Conservation (phyloP, 2,888 invertebrate species). For the Scaptomyza flava region DNA sequence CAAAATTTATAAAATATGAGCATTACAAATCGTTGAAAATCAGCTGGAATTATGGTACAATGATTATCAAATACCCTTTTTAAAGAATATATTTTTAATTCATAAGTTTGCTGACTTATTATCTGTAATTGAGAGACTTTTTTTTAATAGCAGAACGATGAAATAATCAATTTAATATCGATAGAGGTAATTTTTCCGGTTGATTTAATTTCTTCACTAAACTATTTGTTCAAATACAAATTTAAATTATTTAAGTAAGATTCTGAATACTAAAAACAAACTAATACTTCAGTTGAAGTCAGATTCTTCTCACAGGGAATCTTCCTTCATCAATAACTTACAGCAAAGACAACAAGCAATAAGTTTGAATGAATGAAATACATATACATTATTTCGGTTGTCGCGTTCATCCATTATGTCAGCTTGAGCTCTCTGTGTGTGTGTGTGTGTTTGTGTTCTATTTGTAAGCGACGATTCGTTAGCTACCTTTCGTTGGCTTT, state of each 20-base stretch:
- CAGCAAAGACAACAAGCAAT: not conserved
- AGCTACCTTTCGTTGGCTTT: not conserved
- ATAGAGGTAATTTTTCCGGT: too few relatives aligned
- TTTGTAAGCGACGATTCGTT: slow-evolving; percentile 24
- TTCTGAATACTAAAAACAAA: too few relatives aligned
- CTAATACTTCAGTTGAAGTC: too few relatives aligned
- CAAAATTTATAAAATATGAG: not conserved
- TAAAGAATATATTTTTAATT: too few relatives aligned
- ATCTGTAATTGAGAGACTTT: too few relatives aligned
- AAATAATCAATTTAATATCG: too few relatives aligned
- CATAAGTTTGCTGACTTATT: too few relatives aligned
- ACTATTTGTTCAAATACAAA: too few relatives aligned
- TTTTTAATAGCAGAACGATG: too few relatives aligned
- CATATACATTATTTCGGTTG: slow-evolving; percentile 46
- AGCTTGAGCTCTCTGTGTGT: slow-evolving; percentile 29
- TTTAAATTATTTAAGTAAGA: too few relatives aligned
- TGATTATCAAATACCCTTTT: slow-evolving; percentile 5
- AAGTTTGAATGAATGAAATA: slow-evolving; percentile 7
- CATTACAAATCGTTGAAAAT: slow-evolving; percentile 16
- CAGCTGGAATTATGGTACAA: not conserved
- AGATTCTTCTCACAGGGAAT: too few relatives aligned
- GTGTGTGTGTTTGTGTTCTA: slow-evolving; percentile 16
- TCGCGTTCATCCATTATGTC: slow-evolving; percentile 64
- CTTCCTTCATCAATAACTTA: not conserved
- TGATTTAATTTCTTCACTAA: too few relatives aligned